Conservation (phyloP, 2,888 invertebrate species). For the Dasysyrphus albostriatus region DNA sequence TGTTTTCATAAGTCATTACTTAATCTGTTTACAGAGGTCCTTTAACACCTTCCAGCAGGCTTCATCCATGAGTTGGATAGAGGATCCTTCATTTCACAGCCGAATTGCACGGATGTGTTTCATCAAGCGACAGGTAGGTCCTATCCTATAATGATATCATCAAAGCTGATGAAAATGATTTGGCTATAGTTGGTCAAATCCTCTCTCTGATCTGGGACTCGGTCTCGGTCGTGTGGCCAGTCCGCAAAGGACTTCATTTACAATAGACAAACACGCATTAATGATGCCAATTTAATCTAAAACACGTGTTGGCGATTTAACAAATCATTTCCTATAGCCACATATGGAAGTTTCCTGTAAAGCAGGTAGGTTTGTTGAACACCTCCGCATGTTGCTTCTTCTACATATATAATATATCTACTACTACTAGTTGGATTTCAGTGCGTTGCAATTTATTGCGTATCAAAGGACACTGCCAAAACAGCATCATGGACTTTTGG, state of each 20-base stretch:
- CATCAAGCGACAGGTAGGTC: not conserved
- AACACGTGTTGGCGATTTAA: constrained; percentile 71
- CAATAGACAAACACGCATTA: constrained; percentile 51
- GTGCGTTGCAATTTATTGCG: constrained; percentile 50
- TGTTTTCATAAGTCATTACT: constrained; percentile 71
- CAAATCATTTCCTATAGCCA: constrained; percentile 53
- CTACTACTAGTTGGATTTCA: not conserved
- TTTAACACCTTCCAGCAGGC: constrained; percentile 41
- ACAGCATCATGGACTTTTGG: constrained; percentile 13
- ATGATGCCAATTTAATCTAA: constrained; percentile 72
- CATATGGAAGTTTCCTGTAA: constrained; percentile 50
- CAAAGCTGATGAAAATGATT: constrained; percentile 10
- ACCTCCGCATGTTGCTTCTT: constrained; percentile 14
- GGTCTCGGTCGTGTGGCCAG: constrained; percentile 12
- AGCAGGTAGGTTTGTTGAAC: constrained; percentile 50
- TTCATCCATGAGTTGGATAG: not conserved
- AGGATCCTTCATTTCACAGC: constrained; percentile 22
- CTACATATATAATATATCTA: too few relatives aligned
- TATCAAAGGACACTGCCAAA: constrained; percentile 12
- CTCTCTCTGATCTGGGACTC: not conserved
- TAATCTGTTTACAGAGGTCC: constrained; percentile 67
- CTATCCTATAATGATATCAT: not conserved
- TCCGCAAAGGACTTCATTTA: constrained; percentile 56
- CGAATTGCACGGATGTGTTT: constrained; percentile 16
- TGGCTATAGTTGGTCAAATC: not conserved